Percentiles rank a stretch among this genome's conserved stretches.
phyloP scores from a whole-genome alignment of 2,113 vertebrate species.

The Poeciliopsis turrubarensis region DNA sequence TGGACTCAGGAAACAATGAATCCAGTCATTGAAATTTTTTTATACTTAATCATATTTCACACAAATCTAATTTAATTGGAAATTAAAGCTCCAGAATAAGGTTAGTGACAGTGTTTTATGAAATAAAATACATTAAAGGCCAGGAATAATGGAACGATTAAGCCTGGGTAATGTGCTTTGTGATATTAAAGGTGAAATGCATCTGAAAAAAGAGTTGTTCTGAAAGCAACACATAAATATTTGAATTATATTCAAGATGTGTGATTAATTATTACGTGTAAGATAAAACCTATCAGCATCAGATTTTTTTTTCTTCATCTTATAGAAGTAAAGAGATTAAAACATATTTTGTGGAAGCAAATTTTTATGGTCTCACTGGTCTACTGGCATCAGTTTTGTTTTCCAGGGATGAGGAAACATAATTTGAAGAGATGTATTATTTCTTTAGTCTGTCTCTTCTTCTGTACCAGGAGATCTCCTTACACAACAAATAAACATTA shows the following conservation, averaged over 20 bases:
- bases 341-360: not conserved
- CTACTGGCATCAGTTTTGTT: not conserved
- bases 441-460: not conserved
- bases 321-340: not conserved
- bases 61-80: constrained; percentile 70
- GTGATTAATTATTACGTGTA: not conserved
- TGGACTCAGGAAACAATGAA: constrained; percentile 51
- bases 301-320: no score
- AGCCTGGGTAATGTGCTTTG: constrained; percentile 44
- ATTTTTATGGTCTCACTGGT: not conserved
- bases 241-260: not conserved
- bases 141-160: constrained; percentile 60
- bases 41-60: constrained; percentile 21
- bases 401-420: not conserved
- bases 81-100: constrained; percentile 72
- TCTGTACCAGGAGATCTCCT: not conserved
- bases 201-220: not conserved
- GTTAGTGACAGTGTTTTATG: constrained; percentile 73
- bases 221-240: not conserved
- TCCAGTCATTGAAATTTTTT: constrained; percentile 47
- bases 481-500: not conserved
- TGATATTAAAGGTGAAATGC: constrained; percentile 23
- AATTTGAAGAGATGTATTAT: not conserved
- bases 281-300: not conserved
- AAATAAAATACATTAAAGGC: constrained; percentile 74